Evolutionary conservation across 30 jellyfish, hydroid and myxozoan species (phyloP).

Genomic region (Hydractinia symbiolongicarpus): DNA sequence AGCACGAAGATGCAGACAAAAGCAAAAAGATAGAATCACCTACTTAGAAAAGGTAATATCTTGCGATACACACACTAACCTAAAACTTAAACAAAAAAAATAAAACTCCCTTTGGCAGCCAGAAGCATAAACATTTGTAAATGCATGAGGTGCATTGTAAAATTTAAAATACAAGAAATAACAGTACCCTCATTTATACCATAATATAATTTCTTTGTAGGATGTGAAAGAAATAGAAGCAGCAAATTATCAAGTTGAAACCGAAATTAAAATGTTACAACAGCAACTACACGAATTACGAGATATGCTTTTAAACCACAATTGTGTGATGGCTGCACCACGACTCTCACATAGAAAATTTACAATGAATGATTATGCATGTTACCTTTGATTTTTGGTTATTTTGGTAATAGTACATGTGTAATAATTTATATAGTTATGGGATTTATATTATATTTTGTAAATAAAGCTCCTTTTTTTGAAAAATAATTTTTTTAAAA

Average conservation of each 20-base stretch:
- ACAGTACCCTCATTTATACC: not conserved
- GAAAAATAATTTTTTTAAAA: too few relatives aligned
- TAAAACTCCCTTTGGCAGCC: too few relatives aligned
- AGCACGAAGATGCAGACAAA: slow-evolving; percentile 33
- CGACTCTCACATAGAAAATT: not conserved
- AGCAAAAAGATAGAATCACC: slow-evolving; percentile 32
- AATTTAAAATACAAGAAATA: too few relatives aligned
- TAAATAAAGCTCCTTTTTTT: too few relatives aligned
- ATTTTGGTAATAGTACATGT: too few relatives aligned
- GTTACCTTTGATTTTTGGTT: too few relatives aligned
- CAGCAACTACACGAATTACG: slow-evolving; percentile 24
- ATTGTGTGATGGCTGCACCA: slow-evolving; percentile 19
- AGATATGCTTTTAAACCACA: slow-evolving; percentile 12
- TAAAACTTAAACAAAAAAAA: too few relatives aligned
- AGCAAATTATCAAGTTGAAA: slow-evolving; percentile 14
- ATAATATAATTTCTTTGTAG: slow-evolving; percentile 4
- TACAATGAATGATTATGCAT: too few relatives aligned
- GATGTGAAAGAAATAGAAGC: slow-evolving; percentile 26
- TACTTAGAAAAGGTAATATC: slow-evolving; percentile 27
- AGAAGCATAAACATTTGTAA: too few relatives aligned
- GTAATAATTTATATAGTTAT: too few relatives aligned
- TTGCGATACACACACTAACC: not conserved
- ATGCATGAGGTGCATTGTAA: too few relatives aligned
- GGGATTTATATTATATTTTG: too few relatives aligned
- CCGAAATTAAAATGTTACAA: slow-evolving; percentile 18